Conservation (phyloP, 1,140 invertebrate species). For the Drosophila rufa region DNA sequence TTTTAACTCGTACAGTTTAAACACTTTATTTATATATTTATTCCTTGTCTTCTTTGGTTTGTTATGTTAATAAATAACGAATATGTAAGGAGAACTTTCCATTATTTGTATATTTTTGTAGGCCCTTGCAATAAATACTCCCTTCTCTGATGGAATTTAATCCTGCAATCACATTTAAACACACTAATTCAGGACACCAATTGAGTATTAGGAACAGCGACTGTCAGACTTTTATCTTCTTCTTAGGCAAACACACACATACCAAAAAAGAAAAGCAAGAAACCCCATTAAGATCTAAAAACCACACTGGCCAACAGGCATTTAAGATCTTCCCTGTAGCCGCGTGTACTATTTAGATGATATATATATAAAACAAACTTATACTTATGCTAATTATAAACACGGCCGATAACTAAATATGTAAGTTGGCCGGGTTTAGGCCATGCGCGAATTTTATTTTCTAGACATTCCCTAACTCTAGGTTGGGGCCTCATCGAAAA, state of each 20-base stretch:
- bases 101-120: not conserved
- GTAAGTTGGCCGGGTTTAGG: slow-evolving; percentile 9
- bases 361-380: slow-evolving; percentile 2
- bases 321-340: slow-evolving; percentile 15
- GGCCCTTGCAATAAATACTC: not conserved
- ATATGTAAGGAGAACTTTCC: not conserved
- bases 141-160: not conserved
- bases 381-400: slow-evolving; percentile 4
- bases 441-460: slow-evolving; percentile 45
- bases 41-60: not conserved
- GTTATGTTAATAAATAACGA: not conserved
- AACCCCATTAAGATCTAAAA: slow-evolving; percentile 1
- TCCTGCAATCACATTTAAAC: not conserved
- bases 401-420: slow-evolving; percentile 1
- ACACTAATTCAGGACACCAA: slow-evolving; percentile 38
- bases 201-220: slow-evolving; percentile 51
- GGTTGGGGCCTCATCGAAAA: slow-evolving; percentile 37
- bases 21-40: not conserved
- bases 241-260: slow-evolving; percentile 39
- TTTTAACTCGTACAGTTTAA: not conserved
- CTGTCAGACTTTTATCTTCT: slow-evolving; percentile 47
- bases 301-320: slow-evolving; percentile 47
- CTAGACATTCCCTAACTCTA: slow-evolving; percentile 50
- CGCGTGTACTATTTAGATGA: slow-evolving; percentile 7
- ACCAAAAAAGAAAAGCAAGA: slow-evolving; percentile 28